Percentiles rank a stretch among this genome's conserved stretches.
Evolutionary conservation across 2,797 vertebrate species (phyloP).

Genomic region (Propithecus perrieri): DNA sequence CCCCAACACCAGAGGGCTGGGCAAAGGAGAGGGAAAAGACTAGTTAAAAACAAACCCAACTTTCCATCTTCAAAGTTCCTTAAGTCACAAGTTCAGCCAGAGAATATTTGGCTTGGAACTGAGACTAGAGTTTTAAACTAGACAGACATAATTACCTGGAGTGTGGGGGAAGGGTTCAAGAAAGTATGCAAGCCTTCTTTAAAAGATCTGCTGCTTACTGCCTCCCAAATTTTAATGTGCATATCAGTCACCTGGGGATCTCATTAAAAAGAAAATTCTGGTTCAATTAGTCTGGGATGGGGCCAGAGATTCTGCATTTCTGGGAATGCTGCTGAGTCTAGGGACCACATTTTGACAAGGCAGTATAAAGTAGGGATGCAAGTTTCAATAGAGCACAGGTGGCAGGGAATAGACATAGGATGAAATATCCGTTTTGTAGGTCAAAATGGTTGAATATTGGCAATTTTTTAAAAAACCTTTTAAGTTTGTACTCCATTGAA

Average conservation of each 20-base stretch:
- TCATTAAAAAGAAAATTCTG: constrained; percentile 23
- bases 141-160: not conserved
- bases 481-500: not conserved
- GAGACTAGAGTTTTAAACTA: constrained; percentile 24
- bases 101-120: constrained; percentile 11
- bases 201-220: not conserved
- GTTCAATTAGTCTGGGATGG: not conserved
- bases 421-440: not conserved
- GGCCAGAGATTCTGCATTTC: not conserved
- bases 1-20: not conserved
- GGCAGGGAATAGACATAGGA: not conserved
- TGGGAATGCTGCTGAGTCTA: not conserved
- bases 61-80: constrained; percentile 14
- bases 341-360: not conserved
- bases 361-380: not conserved
- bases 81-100: not conserved
- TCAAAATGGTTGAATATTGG: not conserved
- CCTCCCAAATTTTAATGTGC: not conserved
- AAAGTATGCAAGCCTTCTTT: not conserved
- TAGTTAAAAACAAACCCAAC: not conserved
- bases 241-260: not conserved
- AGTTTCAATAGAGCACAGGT: not conserved
- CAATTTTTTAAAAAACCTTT: not conserved
- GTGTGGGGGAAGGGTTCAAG: not conserved
- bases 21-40: not conserved